Conservation (phyloP, 2,113 vertebrate species). For the Dasyprocta punctata region DNA sequence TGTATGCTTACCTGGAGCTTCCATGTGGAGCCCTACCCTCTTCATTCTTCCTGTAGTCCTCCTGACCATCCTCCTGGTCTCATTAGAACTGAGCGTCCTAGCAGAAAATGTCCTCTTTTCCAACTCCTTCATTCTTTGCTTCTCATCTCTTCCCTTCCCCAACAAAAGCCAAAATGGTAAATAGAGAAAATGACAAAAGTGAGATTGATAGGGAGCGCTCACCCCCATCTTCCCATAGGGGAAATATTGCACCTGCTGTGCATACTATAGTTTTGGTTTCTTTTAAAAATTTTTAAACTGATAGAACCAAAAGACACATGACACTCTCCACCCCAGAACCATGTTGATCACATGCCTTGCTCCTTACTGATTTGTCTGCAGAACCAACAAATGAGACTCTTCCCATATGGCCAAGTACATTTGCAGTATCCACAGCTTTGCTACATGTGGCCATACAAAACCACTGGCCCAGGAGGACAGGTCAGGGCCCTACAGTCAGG, state of each 20-base stretch:
- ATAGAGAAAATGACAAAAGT: not conserved
- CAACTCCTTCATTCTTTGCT: not conserved
- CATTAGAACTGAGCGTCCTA: not conserved
- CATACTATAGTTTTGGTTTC: not conserved
- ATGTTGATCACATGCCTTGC: not conserved
- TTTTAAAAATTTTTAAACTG: not conserved
- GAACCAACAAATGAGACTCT: not conserved
- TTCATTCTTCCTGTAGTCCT: not conserved
- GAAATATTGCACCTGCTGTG: not conserved
- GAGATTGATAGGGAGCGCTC: not conserved
- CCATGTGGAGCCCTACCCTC: rapidly evolving
- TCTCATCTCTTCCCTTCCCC: not conserved
- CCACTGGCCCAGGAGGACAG: not conserved
- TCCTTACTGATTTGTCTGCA: not conserved
- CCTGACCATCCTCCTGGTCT: not conserved
- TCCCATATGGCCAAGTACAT: not conserved
- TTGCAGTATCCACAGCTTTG: not conserved
- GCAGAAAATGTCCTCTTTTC: not conserved
- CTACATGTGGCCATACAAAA: not conserved
- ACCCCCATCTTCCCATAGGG: not conserved
- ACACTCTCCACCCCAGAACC: not conserved
- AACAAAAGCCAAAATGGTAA: not conserved
- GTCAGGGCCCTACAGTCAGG: not conserved
- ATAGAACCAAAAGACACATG: not conserved
- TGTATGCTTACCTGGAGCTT: not conserved